phyloP scores from a whole-genome alignment of 2,797 vertebrate genomes.

The Lindbergichthys nudifrons region DNA sequence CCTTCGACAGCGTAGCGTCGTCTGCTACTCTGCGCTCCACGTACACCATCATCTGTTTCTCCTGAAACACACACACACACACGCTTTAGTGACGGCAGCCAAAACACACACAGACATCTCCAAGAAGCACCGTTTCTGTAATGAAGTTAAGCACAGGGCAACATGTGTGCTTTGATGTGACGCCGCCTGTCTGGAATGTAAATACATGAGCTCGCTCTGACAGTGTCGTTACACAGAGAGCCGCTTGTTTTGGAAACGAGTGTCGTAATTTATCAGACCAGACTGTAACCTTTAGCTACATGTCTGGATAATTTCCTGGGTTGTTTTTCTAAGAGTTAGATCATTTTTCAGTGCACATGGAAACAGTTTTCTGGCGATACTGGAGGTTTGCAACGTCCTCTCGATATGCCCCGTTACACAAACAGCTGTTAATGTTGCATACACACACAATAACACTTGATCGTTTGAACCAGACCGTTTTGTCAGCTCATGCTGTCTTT shows the following conservation, averaged over 20 bases:
- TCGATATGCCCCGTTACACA: no score
- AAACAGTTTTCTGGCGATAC: not conserved
- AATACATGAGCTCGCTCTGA: constrained; percentile 2
- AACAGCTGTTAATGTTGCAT: no score
- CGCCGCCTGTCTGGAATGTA: constrained; percentile 28
- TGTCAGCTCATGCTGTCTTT: no score
- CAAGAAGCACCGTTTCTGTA: constrained; percentile 6
- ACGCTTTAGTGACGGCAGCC: constrained; percentile 4
- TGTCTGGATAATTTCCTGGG: constrained; percentile 55
- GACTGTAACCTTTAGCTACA: constrained; percentile 22
- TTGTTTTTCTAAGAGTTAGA: constrained; percentile 1
- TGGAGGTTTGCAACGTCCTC: no score
- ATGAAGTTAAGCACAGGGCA: not conserved
- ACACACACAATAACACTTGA: no score
- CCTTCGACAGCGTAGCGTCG: constrained; percentile 81
- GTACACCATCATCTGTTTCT: constrained; percentile 88
- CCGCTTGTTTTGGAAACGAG: constrained; percentile 39
- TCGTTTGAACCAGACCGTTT: no score
- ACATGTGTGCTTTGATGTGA: constrained; percentile 11
- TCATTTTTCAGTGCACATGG: not conserved
- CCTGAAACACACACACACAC: constrained; percentile 66
- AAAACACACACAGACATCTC: constrained; percentile 22
- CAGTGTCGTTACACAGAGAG: constrained; percentile 23
- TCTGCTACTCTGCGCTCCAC: constrained; percentile 87
- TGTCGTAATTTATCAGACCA: constrained; percentile 21